Evolutionary conservation across 2,797 vertebrate species (phyloP), one percentile per base, ranked within the genome.

Genomic region (Leptodactylus fallax): DNA sequence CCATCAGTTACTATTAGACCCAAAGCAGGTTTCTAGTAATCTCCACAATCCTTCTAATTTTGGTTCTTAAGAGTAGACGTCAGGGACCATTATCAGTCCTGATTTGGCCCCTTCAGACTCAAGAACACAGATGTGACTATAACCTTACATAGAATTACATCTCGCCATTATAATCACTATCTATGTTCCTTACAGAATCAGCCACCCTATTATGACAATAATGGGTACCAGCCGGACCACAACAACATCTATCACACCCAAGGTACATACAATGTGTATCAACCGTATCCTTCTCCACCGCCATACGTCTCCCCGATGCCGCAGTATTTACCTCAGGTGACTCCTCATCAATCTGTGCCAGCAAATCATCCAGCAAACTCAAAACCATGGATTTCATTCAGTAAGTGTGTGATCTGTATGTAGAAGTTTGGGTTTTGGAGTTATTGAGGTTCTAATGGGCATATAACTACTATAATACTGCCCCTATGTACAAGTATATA

Each of bases 131-230:
- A n/a, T n/a, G n/a, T n/a, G n/a, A n/a, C n/a, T n/a, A n/a, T n/a
- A 36, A 36, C 36, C 2, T 36, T 1, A 36, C 36, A 36, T 1
- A 36, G 36, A 36, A 36, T 36, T 2, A 36, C 2, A 36, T 36
- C 2, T 36, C 36, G 2, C 36, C 36, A 36, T 36, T 2, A 36
- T 36, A 36, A 36, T 36, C 36, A 36, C 36, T 36, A 4, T 36
- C 36, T 36, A 4, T 79, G 11, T 8, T 27, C 51, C 21, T 27
- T 69, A 12, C 25, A 89, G 88, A 78, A 25, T 36, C 7, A 47
- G 0, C 71, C 49, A 0, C 89, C 93, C 3, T 95, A 90, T 90
- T 95, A 95, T 0, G 94, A 95, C 92, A 95, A 95, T 76, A 61
- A 23, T 0, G 95, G 94, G 14, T 95, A 93, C 86, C 95, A 95